These are phyloP conservation scores for Sinocyclocheilus rhinocerous DNA, from an alignment of 2,113 vertebrate genomes.

Conservation along the genomic window DNA sequence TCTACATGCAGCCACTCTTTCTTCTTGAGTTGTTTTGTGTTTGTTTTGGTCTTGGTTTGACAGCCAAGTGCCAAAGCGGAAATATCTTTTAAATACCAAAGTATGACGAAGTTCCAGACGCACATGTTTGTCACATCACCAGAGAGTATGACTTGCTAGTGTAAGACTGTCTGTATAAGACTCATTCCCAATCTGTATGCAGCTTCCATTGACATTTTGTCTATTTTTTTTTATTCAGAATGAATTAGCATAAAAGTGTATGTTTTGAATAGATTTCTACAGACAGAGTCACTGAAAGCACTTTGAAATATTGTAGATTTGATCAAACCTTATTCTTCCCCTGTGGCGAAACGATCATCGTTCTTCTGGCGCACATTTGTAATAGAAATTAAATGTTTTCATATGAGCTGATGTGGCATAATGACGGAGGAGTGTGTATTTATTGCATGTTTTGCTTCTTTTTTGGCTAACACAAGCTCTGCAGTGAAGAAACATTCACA, in stretches of 20 bases:
- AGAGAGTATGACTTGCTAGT: not conserved
- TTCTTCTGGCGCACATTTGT: not conserved
- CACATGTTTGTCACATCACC: not conserved
- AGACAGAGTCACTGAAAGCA: constrained; percentile 7
- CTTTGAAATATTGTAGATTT: not conserved
- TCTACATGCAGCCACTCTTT: not conserved
- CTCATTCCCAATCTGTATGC: not conserved
- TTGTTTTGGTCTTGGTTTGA: not conserved
- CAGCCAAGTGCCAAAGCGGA: not conserved
- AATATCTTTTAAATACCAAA: constrained; percentile 18
- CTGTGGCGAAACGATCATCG: not conserved
- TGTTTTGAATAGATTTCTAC: not conserved
- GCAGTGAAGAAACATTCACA: not conserved
- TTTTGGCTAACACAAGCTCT: not conserved
- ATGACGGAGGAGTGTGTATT: not conserved
- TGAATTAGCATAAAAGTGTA: not conserved
- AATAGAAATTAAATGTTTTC: not conserved
- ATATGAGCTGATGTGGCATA: not conserved
- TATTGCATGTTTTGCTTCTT: not conserved
- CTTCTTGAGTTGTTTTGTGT: not conserved
- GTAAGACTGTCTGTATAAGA: not conserved
- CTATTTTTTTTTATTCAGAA: not conserved
- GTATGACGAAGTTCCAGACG: not conserved
- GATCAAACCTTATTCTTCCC: not conserved
- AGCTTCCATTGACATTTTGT: not conserved